phyloP scores from a whole-genome alignment of 2,888 invertebrate genomes.

The Drosophila seclusa region DNA sequence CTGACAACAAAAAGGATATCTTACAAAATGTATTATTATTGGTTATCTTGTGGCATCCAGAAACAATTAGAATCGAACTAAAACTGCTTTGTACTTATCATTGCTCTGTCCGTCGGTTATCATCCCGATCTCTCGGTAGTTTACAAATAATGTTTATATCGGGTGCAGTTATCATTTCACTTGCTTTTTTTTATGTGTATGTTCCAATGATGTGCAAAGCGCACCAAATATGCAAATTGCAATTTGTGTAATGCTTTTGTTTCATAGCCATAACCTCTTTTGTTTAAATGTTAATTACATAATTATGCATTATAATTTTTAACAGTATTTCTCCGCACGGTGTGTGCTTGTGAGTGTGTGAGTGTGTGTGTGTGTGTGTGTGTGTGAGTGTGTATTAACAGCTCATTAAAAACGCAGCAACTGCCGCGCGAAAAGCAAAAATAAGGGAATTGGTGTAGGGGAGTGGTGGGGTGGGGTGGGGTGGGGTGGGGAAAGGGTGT shows the following conservation, averaged over 20 bases:
- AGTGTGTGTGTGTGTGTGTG: constrained; percentile 15
- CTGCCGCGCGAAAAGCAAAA: constrained; percentile 11
- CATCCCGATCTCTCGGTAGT: no score
- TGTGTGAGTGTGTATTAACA: constrained; percentile 64
- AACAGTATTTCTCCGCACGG: constrained; percentile 17
- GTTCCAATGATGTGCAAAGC: constrained; percentile 40
- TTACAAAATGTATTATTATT: no score
- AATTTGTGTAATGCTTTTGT: constrained; percentile 72
- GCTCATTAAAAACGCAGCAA: constrained; percentile 78
- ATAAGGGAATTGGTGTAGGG: not conserved
- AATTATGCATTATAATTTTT: constrained; percentile 82
- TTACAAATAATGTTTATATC: no score
- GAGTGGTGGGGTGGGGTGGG: not conserved
- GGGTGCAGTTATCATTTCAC: constrained; percentile 3
- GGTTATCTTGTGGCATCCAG: no score
- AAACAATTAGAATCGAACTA: not conserved
- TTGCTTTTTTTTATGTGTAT: not conserved
- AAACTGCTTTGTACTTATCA: not conserved
- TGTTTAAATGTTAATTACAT: constrained; percentile 83
- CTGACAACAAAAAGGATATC: not conserved
- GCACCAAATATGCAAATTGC: constrained; percentile 66
- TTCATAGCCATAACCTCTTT: constrained; percentile 76
- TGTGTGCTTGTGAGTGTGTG: not conserved
- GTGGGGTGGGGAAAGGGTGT: constrained; percentile 7
- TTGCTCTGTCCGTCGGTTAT: not conserved